These are phyloP conservation scores for Sander vitreus DNA, from an alignment of 2,113 vertebrate genomes.

Conservation along the genomic window DNA sequence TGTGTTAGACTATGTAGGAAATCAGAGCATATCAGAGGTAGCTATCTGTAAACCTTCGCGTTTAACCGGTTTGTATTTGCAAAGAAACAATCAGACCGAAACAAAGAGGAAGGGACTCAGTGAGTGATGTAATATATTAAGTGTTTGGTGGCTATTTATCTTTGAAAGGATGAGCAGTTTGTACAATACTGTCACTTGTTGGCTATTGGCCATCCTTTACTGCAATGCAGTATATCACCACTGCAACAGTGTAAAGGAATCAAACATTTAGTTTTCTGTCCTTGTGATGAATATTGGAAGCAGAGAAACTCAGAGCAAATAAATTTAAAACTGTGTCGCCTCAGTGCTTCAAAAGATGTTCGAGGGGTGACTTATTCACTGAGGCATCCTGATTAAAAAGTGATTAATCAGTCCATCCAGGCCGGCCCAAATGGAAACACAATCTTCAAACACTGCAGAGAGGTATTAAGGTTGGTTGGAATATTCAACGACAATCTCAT, in stretches of 20 bases:
- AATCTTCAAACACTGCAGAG: constrained; percentile 59
- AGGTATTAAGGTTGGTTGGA: constrained; percentile 51
- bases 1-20: constrained; percentile 2
- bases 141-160: constrained; percentile 35
- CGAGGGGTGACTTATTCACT: constrained; percentile 60
- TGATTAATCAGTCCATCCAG: constrained; percentile 68
- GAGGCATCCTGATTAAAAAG: constrained; percentile 64
- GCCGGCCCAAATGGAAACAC: constrained; percentile 42
- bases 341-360: constrained; percentile 50
- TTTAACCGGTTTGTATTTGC: neutral
- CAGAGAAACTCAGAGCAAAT: constrained; percentile 23
- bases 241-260: constrained; percentile 55
- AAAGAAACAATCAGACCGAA: constrained; percentile 10
- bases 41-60: neutral
- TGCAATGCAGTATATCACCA: constrained; percentile 73
- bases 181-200: constrained; percentile 57
- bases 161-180: constrained; percentile 50
- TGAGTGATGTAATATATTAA: constrained; percentile 16
- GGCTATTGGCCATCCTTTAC: constrained; percentile 68
- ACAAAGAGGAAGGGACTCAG: neutral
- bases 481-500: constrained; percentile 67
- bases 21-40: constrained; percentile 2
- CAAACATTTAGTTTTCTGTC: constrained; percentile 53
- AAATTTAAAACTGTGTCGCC: constrained; percentile 43
- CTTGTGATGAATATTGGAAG: constrained; percentile 44